A percentile compares a stretch with the other conserved stretches of the same genome.
phyloP scores from a whole-genome alignment of 2,888 invertebrate species.

The Phaonia tiefii region DNA sequence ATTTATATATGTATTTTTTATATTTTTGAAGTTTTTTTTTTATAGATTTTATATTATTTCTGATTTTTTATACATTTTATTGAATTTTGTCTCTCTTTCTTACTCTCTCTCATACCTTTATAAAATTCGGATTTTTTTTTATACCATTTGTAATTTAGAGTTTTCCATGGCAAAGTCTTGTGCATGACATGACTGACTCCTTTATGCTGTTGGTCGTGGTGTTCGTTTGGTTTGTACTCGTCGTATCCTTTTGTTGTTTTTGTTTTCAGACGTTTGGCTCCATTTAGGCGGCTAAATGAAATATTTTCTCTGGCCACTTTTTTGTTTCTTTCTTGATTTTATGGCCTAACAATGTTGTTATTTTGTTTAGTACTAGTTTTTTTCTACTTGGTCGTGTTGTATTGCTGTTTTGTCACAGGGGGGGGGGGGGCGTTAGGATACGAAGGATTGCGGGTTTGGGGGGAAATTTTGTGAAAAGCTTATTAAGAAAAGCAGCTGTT shows the following conservation, averaged over 20 bases:
- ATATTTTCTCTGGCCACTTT: constrained; percentile 13
- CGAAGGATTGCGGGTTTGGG: constrained; percentile 28
- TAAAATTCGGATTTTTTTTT: too few relatives aligned
- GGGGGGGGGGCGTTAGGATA: constrained; percentile 12
- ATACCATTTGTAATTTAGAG: neutral
- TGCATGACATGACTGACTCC: neutral
- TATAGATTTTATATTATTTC: neutral
- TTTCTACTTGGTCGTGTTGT: too few relatives aligned
- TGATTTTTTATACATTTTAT: neutral
- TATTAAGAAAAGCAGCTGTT: constrained; percentile 63
- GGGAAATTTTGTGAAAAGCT: constrained; percentile 48
- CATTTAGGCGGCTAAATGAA: constrained; percentile 63
- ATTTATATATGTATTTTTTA: too few relatives aligned
- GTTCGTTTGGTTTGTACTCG: neutral
- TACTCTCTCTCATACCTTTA: too few relatives aligned
- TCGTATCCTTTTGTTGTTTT: constrained; percentile 57
- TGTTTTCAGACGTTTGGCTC: constrained; percentile 44
- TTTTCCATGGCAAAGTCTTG: neutral
- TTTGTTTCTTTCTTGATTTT: constrained; percentile 34
- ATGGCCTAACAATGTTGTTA: constrained; percentile 43
- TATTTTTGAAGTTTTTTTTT: too few relatives aligned
- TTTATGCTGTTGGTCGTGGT: neutral
- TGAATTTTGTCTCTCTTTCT: too few relatives aligned
- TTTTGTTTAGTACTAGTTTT: constrained; percentile 16
- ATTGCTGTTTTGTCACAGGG: too few relatives aligned